Evolutionary conservation across 2,797 vertebrate genomes (phyloP).

Genomic region (Echiichthys vipera): DNA sequence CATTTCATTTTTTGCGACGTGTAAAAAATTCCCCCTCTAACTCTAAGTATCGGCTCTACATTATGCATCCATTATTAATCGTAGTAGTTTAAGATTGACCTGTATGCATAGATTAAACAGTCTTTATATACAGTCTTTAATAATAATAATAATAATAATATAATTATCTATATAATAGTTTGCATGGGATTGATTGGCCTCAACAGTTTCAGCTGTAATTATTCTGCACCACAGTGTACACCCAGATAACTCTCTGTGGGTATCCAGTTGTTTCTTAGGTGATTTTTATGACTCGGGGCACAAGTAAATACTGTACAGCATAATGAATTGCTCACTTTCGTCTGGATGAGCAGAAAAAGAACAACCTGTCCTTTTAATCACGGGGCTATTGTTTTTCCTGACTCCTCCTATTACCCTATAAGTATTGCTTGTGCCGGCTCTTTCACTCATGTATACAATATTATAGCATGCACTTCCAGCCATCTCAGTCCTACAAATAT

Average conservation of each 20-base stretch:
- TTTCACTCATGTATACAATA: constrained; percentile 82
- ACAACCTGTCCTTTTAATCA: constrained; percentile 48
- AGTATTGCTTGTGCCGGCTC: constrained; percentile 77
- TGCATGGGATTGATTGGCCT: background rate
- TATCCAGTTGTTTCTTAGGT: constrained; percentile 8
- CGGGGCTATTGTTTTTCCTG: constrained; percentile 52
- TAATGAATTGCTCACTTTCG: constrained; percentile 38
- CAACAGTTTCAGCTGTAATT: constrained; percentile 6
- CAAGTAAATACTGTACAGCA: constrained; percentile 26
- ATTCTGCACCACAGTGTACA: background rate
- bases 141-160: too few species aligned
- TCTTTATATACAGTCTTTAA: too few species aligned
- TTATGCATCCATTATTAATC: background rate
- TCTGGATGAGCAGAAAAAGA: constrained; percentile 40
- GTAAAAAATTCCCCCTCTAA: too few species aligned
- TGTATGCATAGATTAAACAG: background rate
- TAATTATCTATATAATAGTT: background rate
- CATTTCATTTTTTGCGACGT: too few species aligned
- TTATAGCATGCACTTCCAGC: constrained; percentile 83
- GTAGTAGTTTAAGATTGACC: background rate
- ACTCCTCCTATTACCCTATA: constrained; percentile 76
- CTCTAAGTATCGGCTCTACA: background rate
- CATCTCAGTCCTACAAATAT: constrained; percentile 86
- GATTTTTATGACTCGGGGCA: constrained; percentile 2
- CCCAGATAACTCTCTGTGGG: background rate